Percentiles rank a stretch among this genome's conserved stretches.
Conservation (phyloP, 2,888 invertebrate genomes). For the Cerastoderma edule region DNA sequence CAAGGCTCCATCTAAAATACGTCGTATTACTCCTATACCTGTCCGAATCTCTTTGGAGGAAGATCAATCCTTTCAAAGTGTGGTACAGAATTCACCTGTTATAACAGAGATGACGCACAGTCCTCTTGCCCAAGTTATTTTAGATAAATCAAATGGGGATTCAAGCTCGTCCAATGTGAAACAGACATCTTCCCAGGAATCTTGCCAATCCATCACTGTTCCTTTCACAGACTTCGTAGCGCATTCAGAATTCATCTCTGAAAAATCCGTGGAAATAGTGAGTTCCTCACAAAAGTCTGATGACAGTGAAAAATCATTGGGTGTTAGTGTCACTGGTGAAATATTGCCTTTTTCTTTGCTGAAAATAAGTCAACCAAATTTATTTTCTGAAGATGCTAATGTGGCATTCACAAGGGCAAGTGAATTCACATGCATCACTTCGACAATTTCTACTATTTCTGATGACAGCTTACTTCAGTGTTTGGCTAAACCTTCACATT, state of each 20-base stretch:
- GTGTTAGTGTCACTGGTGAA: background rate
- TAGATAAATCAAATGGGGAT: constrained; percentile 25
- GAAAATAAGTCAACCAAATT: constrained; percentile 40
- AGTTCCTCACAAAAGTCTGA: constrained; percentile 26
- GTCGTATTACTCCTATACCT: constrained; percentile 57
- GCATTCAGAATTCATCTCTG: constrained; percentile 8
- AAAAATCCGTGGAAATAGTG: constrained; percentile 18
- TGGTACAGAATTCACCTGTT: constrained; percentile 51
- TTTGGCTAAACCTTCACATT: constrained; percentile 40
- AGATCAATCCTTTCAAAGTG: constrained; percentile 47
- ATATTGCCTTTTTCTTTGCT: background rate
- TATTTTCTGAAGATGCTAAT: constrained; percentile 57
- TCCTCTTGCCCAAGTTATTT: background rate
- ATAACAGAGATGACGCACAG: constrained; percentile 32
- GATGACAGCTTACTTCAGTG: constrained; percentile 55
- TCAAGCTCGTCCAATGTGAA: background rate
- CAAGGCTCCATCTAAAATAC: constrained; percentile 39
- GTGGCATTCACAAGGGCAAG: constrained; percentile 18
- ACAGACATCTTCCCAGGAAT: background rate
- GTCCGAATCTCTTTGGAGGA: constrained; percentile 23
- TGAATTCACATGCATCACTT: background rate
- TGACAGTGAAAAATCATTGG: background rate
- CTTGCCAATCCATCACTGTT: background rate
- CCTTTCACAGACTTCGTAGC: constrained; percentile 2
- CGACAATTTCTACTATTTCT: constrained; percentile 34